Base-by-base conservation (phyloP, 2,888 invertebrate species). In the Protophormia terraenovae region DNA sequence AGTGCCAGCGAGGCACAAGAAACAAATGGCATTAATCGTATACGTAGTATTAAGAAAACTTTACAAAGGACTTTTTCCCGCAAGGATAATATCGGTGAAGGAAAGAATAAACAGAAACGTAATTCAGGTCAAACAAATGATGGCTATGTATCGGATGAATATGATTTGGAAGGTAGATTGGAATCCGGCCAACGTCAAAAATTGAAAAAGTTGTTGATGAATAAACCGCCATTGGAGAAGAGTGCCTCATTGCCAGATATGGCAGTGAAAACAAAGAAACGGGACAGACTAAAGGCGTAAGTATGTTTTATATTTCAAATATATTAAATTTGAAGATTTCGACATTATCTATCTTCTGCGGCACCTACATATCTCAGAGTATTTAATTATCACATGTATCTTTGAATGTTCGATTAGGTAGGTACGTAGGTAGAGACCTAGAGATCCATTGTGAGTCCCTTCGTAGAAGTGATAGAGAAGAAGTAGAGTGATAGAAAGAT, bases 241-340 rank as follows among this genome's bases (percentile, higher is more conserved):
- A 96, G 97, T 0, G 93, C 95, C 16, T 97, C 97, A 0, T 95
- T 97, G 95, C 97, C 97, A 0, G 97, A 97, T 89, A 96, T 97
- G 89, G 95, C 96, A 89, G 95, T 95, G 45, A 95, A 95, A 88
- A 94, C 94, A 1, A 97, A 96, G 91, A 96, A 95, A 89, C 93
- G 95, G 69, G 95, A 96, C 88, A 93, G 96, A 83, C 92, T 96
- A 12, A 93, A 95, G 88, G 95, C 95, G 97, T 97, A 92, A 95
- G 96, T 94, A 87, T 82, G n/a, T n/a, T n/a, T n/a, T n/a, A n/a
- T n/a, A n/a, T n/a, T n/a, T n/a, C n/a, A n/a, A n/a, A n/a, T n/a
- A n/a, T n/a, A n/a, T n/a, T n/a, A n/a, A n/a, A n/a, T n/a, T n/a
- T n/a, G n/a, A n/a, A n/a, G n/a, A n/a, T n/a, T n/a, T n/a, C n/a